Evolutionary conservation across 2,888 invertebrate genomes (phyloP).

Genomic region (Phytoseiulus persimilis): DNA sequence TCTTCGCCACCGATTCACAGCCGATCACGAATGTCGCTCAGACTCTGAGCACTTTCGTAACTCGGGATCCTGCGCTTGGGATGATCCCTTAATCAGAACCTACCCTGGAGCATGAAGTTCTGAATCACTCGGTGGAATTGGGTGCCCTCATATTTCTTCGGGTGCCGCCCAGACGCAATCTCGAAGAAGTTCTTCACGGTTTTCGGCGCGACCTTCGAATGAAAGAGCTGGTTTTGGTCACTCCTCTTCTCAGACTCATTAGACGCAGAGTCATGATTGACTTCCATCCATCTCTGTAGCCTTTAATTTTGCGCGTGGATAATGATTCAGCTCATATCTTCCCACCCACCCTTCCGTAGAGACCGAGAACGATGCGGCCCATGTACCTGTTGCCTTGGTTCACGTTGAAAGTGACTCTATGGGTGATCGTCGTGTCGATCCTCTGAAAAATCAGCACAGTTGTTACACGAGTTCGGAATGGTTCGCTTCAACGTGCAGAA

Average conservation of each 20-base stretch:
- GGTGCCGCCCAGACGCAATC: conserved; percentile 41
- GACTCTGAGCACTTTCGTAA: background rate
- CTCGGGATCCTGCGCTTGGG: background rate
- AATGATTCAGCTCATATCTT: background rate
- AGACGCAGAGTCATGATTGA: no score
- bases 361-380: conserved; percentile 61
- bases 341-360: conserved; percentile 61
- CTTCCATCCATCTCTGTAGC: no score
- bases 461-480: background rate
- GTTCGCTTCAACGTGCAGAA: background rate
- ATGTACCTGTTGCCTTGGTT: conserved; percentile 61
- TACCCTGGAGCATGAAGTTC: conserved; percentile 84
- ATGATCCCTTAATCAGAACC: background rate
- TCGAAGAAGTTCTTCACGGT: conserved; percentile 63
- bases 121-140: conserved; percentile 72
- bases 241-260: no score
- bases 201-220: conserved; percentile 72
- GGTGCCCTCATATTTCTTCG: conserved; percentile 52
- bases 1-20: background rate
- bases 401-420: conserved; percentile 79
- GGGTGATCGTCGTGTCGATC: conserved; percentile 17
- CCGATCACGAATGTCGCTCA: background rate
- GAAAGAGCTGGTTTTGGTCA: background rate
- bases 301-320: no score
- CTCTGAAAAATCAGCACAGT: background rate